Conservation (phyloP, 2,113 vertebrate genomes). For the Salvator merianae region DNA sequence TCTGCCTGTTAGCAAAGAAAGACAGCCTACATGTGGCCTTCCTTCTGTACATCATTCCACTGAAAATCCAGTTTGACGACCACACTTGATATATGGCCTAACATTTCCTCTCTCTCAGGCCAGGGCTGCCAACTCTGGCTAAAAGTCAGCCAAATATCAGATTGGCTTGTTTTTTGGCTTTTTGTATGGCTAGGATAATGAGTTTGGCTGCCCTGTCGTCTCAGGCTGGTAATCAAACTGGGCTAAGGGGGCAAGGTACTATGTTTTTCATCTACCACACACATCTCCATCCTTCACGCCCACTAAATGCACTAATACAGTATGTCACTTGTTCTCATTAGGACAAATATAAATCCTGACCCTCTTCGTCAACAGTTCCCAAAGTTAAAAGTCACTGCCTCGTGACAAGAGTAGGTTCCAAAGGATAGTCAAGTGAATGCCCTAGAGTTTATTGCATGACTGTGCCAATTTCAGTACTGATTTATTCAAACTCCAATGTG, state of each 20-base stretch:
- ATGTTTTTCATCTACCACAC: conserved; percentile 7
- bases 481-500: conserved; percentile 63
- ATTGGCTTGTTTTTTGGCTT: too few relatives aligned
- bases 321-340: not conserved
- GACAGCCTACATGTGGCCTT: not conserved
- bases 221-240: conserved; percentile 9
- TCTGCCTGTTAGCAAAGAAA: not conserved
- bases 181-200: too few relatives aligned
- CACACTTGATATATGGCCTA: conserved; percentile 18
- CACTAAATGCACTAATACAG: conserved; percentile 2
- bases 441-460: conserved; percentile 65
- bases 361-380: not conserved
- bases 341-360: not conserved
- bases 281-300: not conserved
- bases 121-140: too few relatives aligned
- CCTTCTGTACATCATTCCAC: conserved; percentile 1
- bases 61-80: conserved; percentile 45
- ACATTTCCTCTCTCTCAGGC: conserved; percentile 19
- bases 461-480: conserved; percentile 65
- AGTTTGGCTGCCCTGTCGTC: too few relatives aligned
- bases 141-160: too few relatives aligned
- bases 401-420: conserved; percentile 48
- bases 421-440: conserved; percentile 61
- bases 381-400: conserved; percentile 44
- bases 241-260: not conserved